These are phyloP conservation scores for Drosophila mayaguana DNA, from an alignment of 2,888 invertebrate species.

Conservation along the genomic window DNA sequence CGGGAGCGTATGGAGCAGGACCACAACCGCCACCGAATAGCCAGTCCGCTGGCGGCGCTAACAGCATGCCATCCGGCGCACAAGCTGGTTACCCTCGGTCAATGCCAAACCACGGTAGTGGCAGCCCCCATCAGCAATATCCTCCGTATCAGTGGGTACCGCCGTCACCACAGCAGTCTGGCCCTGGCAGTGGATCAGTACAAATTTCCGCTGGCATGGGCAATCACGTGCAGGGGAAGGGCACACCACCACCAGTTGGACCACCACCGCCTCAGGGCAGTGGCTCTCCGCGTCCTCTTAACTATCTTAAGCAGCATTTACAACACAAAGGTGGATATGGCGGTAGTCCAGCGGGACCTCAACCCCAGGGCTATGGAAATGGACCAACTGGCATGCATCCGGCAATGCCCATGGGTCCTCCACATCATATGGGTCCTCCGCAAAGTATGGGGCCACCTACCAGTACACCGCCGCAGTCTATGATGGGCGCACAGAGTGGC, in stretches of 20 bases:
- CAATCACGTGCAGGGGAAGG: conserved; percentile 85
- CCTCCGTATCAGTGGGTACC: conserved; percentile 85
- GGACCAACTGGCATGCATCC: conserved; percentile 86
- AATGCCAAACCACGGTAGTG: conserved; percentile 87
- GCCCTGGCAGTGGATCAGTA: conserved; percentile 73
- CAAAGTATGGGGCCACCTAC: conserved; percentile 89
- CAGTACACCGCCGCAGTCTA: conserved; percentile 86
- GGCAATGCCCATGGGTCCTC: conserved; percentile 87
- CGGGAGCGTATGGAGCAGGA: conserved; percentile 86
- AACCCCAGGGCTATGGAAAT: conserved; percentile 87
- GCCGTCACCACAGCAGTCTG: conserved; percentile 82
- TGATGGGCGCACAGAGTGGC: conserved; percentile 80
- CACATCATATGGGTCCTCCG: conserved; percentile 86
- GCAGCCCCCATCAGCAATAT: conserved; percentile 85
- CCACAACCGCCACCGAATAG: conserved; percentile 86
- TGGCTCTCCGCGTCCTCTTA: conserved; percentile 86
- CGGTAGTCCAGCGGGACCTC: conserved; percentile 86
- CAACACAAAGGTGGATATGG: conserved; percentile 89
- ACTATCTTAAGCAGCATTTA: conserved; percentile 90
- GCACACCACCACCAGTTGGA: conserved; percentile 85
- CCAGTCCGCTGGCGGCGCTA: conserved; percentile 82
- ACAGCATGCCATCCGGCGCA: conserved; percentile 83
- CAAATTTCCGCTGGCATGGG: conserved; percentile 71
- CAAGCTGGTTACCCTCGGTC: conserved; percentile 86
- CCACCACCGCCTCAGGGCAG: conserved; percentile 82